Evolutionary conservation across 1,140 invertebrate genomes (phyloP).

Genomic region (Drosophila tristis): DNA sequence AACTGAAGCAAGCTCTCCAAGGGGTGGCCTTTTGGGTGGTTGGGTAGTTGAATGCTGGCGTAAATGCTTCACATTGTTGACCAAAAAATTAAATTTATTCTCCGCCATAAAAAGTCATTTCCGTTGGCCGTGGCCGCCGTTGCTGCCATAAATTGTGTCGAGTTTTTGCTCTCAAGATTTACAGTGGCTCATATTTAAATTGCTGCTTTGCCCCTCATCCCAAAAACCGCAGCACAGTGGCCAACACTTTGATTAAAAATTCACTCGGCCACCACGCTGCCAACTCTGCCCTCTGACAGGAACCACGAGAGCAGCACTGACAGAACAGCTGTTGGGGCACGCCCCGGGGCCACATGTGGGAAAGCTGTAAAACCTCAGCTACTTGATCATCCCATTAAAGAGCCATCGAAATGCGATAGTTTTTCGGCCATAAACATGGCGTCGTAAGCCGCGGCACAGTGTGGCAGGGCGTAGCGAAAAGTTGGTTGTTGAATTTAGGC

Average conservation of each 20-base stretch:
- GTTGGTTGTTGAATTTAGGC: too few relatives aligned
- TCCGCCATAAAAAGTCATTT: conserved; percentile 80
- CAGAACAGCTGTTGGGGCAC: conserved; percentile 24
- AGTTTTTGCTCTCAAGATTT: conserved; percentile 78
- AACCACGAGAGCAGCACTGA: not conserved
- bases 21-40: not conserved
- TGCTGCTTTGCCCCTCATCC: conserved; percentile 58
- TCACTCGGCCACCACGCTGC: conserved; percentile 45
- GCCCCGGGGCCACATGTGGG: conserved; percentile 53
- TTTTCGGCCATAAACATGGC: conserved; percentile 51
- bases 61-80: conserved; percentile 71
- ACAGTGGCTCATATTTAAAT: conserved; percentile 78
- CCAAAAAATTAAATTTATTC: conserved; percentile 83
- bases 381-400: conserved; percentile 60
- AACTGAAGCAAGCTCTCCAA: conserved; percentile 34
- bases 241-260: conserved; percentile 75
- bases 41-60: not conserved
- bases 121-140: conserved; percentile 52
- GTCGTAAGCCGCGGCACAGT: not conserved
- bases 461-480: not conserved
- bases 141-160: conserved; percentile 74
- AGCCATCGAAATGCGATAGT: conserved; percentile 56
- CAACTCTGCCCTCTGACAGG: not conserved
- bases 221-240: conserved; percentile 47
- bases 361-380: conserved; percentile 44